These are phyloP conservation scores for Acanthornis magna DNA, from an alignment of 2,797 vertebrate species.

Conservation along the genomic window DNA sequence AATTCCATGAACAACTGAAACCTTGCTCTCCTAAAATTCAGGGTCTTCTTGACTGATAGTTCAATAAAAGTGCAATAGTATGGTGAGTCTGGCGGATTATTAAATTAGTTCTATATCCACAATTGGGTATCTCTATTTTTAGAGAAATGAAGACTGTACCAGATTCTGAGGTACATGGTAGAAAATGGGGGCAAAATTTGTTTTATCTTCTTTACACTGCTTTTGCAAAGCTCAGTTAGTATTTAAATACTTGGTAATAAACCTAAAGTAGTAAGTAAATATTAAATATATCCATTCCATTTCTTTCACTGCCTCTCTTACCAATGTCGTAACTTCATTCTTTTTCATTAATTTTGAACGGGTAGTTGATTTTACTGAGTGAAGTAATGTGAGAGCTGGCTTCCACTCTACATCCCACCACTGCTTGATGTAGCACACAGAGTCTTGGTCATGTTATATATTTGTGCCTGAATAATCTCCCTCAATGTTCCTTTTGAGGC, in stretches of 20 bases:
- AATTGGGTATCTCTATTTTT: background rate
- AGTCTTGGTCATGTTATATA: rapidly evolving
- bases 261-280: background rate
- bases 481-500: background rate
- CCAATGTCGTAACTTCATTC: background rate
- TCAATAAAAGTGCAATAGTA: background rate
- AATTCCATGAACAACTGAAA: background rate
- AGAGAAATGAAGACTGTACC: background rate
- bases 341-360: conserved; percentile 51
- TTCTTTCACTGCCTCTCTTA: background rate
- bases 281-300: background rate
- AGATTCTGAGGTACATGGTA: background rate
- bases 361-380: background rate
- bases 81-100: background rate
- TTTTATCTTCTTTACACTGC: background rate
- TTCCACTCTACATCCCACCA: background rate
- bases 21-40: background rate
- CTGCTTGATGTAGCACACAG: background rate
- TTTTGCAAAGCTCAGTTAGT: background rate
- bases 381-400: background rate
- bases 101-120: background rate
- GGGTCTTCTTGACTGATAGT: background rate
- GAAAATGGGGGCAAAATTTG: background rate
- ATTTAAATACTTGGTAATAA: background rate
- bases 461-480: background rate